Percentiles rank a stretch among this genome's conserved stretches.
phyloP scores from a whole-genome alignment of 2,888 invertebrate genomes.

The Zygothrica quintamaculata region DNA sequence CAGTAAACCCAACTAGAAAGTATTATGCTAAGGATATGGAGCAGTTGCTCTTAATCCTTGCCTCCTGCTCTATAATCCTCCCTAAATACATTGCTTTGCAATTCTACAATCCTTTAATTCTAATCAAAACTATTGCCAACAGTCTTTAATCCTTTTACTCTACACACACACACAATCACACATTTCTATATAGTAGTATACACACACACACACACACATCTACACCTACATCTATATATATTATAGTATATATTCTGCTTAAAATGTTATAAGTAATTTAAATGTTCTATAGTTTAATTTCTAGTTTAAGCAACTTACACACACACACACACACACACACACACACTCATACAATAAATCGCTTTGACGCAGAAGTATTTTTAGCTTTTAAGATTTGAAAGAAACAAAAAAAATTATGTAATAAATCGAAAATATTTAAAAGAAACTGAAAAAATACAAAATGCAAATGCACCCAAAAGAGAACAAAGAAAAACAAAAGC shows the following conservation, averaged over 20 bases:
- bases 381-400: constrained; percentile 64
- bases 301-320: constrained; percentile 51
- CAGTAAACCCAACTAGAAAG: constrained; percentile 20
- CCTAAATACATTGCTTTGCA: constrained; percentile 23
- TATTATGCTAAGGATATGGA: constrained; percentile 22
- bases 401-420: constrained; percentile 49
- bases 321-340: constrained; percentile 25
- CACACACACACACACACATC: constrained; percentile 13
- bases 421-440: constrained; percentile 37
- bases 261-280: constrained; percentile 71
- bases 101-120: neutral
- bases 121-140: too few relatives aligned
- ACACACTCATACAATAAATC: constrained; percentile 30
- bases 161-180: constrained; percentile 11
- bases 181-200: neutral
- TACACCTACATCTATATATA: constrained; percentile 26
- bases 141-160: constrained; percentile 1
- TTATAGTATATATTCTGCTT: constrained; percentile 44
- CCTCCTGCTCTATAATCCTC: neutral
- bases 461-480: constrained; percentile 49
- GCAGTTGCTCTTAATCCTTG: too few relatives aligned
- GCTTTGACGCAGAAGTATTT: constrained; percentile 71
- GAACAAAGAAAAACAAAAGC: constrained; percentile 40
- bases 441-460: constrained; percentile 21
- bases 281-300: constrained; percentile 68